A percentile compares a stretch with the other conserved stretches of the same genome.
phyloP scores from a whole-genome alignment of 2,888 invertebrate species.

The Crematogaster levior region DNA sequence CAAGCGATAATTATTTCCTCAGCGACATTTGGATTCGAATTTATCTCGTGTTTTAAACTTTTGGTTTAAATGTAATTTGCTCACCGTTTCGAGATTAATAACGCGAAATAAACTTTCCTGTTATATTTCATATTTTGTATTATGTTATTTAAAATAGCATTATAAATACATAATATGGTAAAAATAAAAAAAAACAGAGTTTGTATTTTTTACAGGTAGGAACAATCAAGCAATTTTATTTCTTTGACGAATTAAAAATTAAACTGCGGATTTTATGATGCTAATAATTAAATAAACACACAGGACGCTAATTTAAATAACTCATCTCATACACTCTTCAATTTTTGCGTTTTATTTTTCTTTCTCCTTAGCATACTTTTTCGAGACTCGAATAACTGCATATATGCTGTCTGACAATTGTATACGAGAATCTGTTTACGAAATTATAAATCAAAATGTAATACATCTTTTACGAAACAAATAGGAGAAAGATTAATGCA shows the following conservation, averaged over 20 bases:
- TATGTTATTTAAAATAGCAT: background rate
- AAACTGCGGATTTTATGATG: background rate
- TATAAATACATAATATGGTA: too few relatives aligned
- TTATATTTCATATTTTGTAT: too few relatives aligned
- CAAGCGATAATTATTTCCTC: background rate
- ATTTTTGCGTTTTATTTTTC: background rate
- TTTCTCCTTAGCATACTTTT: background rate
- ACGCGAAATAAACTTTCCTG: background rate
- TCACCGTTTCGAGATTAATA: background rate
- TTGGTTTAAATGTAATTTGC: background rate
- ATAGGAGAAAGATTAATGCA: background rate
- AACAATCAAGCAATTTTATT: background rate
- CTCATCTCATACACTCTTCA: background rate
- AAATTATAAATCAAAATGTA: constrained; percentile 1
- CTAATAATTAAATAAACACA: background rate
- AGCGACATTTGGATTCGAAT: background rate
- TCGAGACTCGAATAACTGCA: constrained; percentile 57
- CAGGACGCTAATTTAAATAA: background rate
- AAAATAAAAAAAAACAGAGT: background rate
- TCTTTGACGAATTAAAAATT: background rate
- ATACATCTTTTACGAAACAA: background rate
- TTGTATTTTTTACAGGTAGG: background rate
- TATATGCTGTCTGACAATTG: constrained; percentile 62
- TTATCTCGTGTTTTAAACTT: too few relatives aligned
- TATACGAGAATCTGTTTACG: constrained; percentile 35